These are phyloP conservation scores for Podarcis raffonei DNA, from an alignment of 2,113 vertebrate species.

Conservation along the genomic window DNA sequence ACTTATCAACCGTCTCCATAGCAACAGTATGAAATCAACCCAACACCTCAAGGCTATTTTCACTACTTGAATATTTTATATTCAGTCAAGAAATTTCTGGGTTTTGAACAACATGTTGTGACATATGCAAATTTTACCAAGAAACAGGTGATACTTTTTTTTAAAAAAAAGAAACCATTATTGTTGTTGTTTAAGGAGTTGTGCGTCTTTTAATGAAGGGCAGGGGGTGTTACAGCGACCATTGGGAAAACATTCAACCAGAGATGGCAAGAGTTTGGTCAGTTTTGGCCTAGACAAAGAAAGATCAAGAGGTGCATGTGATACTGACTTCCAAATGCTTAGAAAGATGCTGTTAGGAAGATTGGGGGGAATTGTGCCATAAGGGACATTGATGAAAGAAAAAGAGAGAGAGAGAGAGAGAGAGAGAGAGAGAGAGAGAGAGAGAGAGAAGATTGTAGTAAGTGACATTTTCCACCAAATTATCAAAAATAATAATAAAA, in stretches of 20 bases:
- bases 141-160: neutral
- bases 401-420: neutral
- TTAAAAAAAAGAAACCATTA: neutral
- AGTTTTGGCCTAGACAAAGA: neutral
- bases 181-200: neutral
- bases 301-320: neutral
- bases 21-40: conserved; percentile 21
- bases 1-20: conserved; percentile 18
- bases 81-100: conserved; percentile 19
- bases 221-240: neutral
- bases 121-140: conserved; percentile 22
- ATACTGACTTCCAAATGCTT: neutral
- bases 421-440: neutral
- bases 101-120: conserved; percentile 17
- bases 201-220: neutral
- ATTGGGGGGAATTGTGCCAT: neutral
- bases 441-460: neutral
- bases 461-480: too few species aligned
- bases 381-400: neutral
- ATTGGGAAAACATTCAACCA: neutral
- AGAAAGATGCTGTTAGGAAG: neutral
- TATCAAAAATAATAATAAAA: too few species aligned
- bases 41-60: conserved; percentile 29
- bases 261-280: neutral
- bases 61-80: conserved; percentile 18